A percentile compares a stretch with the other conserved stretches of the same genome.
phyloP scores from a whole-genome alignment of 2,797 vertebrate genomes.

The Pangasius krempfi region DNA sequence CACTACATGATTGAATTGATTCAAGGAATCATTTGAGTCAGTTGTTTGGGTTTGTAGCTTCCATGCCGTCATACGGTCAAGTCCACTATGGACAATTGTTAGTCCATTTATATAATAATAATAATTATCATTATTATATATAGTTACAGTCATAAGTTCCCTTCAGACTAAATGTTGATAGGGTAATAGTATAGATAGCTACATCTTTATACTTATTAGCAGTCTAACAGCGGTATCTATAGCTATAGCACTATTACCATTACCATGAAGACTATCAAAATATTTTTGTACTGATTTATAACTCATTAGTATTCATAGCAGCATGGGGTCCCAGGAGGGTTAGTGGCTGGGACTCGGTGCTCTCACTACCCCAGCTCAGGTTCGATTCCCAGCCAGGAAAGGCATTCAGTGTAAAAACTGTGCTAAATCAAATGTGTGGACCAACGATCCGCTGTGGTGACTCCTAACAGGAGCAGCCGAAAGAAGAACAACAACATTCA shows the following conservation, averaged over 20 bases:
- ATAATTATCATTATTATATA: no score
- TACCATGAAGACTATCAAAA: not conserved
- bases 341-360: no score
- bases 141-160: not conserved
- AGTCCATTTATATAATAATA: no score
- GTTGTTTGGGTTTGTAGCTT: not conserved
- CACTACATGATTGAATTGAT: no score
- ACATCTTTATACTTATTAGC: not conserved
- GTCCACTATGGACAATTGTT: not conserved
- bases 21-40: not conserved
- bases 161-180: not conserved
- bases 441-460: no score
- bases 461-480: no score
- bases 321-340: not conserved
- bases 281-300: not conserved
- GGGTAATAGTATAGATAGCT: not conserved
- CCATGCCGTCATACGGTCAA: no score
- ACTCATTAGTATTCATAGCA: not conserved
- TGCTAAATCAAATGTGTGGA: no score
- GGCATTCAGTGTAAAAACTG: no score
- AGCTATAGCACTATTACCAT: not conserved
- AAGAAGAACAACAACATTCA: not conserved
- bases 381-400: no score
- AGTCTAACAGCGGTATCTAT: not conserved
- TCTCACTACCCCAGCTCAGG: no score